Evolutionary conservation across 1,140 invertebrate species (phyloP).

Genomic region (Eriocheir sinensis): DNA sequence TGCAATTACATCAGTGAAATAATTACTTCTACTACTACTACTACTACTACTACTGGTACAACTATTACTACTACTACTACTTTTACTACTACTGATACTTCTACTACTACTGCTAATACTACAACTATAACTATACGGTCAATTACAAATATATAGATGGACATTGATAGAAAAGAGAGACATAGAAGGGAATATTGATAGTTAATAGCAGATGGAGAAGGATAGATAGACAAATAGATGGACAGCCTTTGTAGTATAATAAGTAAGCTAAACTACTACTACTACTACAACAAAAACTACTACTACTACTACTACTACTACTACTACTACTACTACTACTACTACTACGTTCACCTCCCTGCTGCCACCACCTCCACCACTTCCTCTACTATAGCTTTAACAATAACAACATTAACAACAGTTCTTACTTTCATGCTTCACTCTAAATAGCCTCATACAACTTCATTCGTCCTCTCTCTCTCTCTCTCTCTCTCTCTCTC

Average conservation of each 20-base stretch:
- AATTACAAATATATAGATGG: not conserved
- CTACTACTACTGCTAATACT: constrained; percentile 35
- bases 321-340: constrained; percentile 5
- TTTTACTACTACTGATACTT: not conserved
- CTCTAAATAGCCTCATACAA: not conserved
- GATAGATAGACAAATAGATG: too few relatives aligned
- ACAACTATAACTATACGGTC: not conserved
- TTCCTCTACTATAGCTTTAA: not conserved
- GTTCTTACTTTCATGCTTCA: not conserved
- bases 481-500: constrained; percentile 42
- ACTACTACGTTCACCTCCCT: not conserved
- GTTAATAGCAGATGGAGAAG: too few relatives aligned
- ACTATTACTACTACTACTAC: constrained; percentile 9
- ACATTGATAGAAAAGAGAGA: not conserved
- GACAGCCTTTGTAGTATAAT: too few relatives aligned
- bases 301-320: constrained; percentile 18
- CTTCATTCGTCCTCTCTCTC: constrained; percentile 1
- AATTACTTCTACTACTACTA: too few relatives aligned
- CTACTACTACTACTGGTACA: constrained; percentile 1
- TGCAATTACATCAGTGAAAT: too few relatives aligned
- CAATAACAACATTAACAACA: not conserved
- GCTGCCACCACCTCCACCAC: not conserved
- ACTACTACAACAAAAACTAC: not conserved
- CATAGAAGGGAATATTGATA: not conserved
- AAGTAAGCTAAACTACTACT: too few relatives aligned